A percentile compares a stretch with the other conserved stretches of the same genome.
These are phyloP conservation scores for Dasyurus viverrinus DNA, from an alignment of 2,113 vertebrate genomes.

Conservation along the genomic window DNA sequence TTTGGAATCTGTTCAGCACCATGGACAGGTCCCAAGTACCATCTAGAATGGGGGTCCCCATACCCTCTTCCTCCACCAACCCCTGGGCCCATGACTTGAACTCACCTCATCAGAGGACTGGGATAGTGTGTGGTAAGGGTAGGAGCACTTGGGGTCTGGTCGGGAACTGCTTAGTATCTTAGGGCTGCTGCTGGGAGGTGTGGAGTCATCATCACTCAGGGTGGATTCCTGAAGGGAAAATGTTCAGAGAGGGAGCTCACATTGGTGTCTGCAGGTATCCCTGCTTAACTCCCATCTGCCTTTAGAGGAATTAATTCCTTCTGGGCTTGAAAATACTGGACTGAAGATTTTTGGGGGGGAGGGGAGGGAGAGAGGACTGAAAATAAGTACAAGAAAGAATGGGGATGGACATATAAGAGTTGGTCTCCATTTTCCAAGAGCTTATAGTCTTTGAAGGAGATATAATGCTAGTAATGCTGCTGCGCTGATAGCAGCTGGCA, in stretches of 20 bases:
- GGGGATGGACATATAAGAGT: not conserved
- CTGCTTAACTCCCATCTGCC: not conserved
- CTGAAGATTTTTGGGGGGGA: not conserved
- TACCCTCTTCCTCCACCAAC: not conserved
- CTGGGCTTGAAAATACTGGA: not conserved
- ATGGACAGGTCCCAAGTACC: not conserved
- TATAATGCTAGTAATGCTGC: not conserved
- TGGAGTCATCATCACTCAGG: slow-evolving; percentile 92
- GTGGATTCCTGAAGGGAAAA: slow-evolving; percentile 87
- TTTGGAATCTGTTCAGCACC: not conserved
- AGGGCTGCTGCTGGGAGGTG: slow-evolving; percentile 85
- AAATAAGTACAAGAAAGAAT: not conserved
- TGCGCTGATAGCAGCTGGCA: not conserved
- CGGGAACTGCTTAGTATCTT: slow-evolving; percentile 81
- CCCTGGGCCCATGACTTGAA: not conserved
- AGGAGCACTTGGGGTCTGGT: slow-evolving; percentile 86
- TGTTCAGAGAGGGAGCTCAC: not conserved
- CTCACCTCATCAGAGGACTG: slow-evolving; percentile 94
- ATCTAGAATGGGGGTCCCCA: not conserved
- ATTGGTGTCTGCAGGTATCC: not conserved
- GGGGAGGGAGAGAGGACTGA: not conserved
- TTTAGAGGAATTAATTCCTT: not conserved
- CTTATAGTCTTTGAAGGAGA: not conserved
- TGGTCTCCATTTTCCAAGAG: not conserved
- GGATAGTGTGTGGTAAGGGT: slow-evolving; percentile 92